Evolutionary conservation across 2,888 invertebrate species (phyloP), one percentile per base, ranked within the genome.

Genomic region (Ochlodes sylvanus): DNA sequence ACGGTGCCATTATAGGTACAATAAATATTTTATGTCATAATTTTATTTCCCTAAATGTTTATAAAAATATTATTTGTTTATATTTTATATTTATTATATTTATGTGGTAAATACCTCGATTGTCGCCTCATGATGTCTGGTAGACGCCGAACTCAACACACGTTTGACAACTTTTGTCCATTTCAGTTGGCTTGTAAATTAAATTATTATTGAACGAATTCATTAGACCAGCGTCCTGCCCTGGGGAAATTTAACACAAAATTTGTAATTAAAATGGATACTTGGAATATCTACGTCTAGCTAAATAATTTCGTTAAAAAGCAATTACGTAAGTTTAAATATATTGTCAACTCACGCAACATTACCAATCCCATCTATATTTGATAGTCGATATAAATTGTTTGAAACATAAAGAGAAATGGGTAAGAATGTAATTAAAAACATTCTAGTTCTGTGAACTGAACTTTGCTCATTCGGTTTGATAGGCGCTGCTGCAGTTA

Each of bases 191-290:
- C 73, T 41, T 70, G 70, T 68, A 67, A 65, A 70, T 67, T 69
- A 69, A 54, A 66, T 61, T 52, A 50, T 17, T 19, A 19, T 17
- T 50, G 50, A 7, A 19, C 55, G 15, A n/a, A 55, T 63, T 70
- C 71, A 77, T 77, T 74, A 76, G 57, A 56, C 64, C 50, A 60
- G 34, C 41, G 14, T 41, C 71, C 76, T 2, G 50, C 80, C 78
- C 79, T 58, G 64, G 75, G 77, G 80, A 76, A 63, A 71, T 71
- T 72, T 72, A 69, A 50, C 17, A 50, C 65, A 75, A 79, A 76
- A 79, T 80, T 77, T 69, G 74, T 79, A 80, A 81, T 81, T 79
- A 76, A 76, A 79, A 75, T 66, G 71, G 70, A 63, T 75, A 75
- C 74, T 61, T 68, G 71, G 75, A 78, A 77, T 67, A 62, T 69